A percentile compares a stretch with the other conserved stretches of the same genome.
These are phyloP conservation scores for Dipodomys merriami DNA, from an alignment of 2,113 vertebrate species.

Conservation along the genomic window DNA sequence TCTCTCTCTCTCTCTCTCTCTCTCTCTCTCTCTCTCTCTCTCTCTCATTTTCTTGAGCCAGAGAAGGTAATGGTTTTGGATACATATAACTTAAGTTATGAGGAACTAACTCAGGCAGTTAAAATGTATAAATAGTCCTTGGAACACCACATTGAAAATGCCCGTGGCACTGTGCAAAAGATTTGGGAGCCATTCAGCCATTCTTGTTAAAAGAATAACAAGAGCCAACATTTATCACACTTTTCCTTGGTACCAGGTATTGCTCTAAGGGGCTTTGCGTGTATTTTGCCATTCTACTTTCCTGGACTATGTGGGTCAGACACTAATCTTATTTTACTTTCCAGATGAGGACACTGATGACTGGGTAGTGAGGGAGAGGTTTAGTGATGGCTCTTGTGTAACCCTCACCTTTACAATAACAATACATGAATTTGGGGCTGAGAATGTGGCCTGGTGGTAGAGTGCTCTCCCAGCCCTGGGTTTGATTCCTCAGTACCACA, in stretches of 20 bases:
- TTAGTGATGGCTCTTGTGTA: background rate
- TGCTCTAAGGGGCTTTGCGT: background rate
- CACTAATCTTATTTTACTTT: background rate
- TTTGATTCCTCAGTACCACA: too few species aligned
- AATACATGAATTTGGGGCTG: too few species aligned
- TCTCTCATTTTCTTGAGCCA: background rate
- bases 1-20: too few species aligned
- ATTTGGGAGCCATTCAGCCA: background rate
- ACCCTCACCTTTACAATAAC: too few species aligned
- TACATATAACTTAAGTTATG: background rate
- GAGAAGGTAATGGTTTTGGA: background rate
- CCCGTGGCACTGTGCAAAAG: background rate
- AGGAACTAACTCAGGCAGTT: background rate
- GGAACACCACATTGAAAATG: too few species aligned
- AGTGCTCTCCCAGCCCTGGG: too few species aligned
- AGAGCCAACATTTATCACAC: background rate
- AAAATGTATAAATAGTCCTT: background rate
- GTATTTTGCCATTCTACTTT: background rate
- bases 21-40: too few species aligned
- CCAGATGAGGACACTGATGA: background rate
- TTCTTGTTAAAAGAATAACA: background rate
- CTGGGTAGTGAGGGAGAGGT: background rate
- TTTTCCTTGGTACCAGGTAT: background rate
- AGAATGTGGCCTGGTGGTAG: too few species aligned
- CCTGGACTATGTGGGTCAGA: background rate